Conservation (phyloP, 2,888 invertebrate species). For the Aplocera efformata region DNA sequence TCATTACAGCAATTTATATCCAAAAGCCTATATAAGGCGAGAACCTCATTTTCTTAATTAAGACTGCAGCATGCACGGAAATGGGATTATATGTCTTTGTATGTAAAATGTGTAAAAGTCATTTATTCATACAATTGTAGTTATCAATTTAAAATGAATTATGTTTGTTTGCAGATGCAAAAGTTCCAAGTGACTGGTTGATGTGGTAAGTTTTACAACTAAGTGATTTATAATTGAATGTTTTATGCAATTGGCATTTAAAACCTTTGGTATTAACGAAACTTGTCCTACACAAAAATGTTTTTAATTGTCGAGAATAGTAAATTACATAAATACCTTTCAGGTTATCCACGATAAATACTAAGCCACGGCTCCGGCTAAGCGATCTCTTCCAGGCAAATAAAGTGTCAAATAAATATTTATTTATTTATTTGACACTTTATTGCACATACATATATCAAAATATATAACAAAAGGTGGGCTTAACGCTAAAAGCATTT, state of each 20-base stretch:
- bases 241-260: neutral
- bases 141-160: conserved; percentile 46
- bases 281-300: no score
- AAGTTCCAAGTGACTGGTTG: conserved; percentile 9
- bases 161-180: conserved; percentile 50
- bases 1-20: conserved; percentile 16
- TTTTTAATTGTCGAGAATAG: no score
- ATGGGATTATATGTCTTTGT: neutral
- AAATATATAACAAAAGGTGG: no score
- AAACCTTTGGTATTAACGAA: no score
- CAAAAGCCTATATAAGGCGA: conserved; percentile 11
- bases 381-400: no score
- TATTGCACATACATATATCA: no score
- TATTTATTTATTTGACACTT: no score
- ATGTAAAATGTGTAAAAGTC: neutral
- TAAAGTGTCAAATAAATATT: no score
- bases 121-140: conserved; percentile 20
- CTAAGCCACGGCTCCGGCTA: no score
- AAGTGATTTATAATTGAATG: conserved; percentile 4
- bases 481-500: no score
- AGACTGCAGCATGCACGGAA: conserved; percentile 16
- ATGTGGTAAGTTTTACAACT: conserved; percentile 38
- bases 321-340: no score
- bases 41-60: conserved; percentile 31
- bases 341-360: no score